Evolutionary conservation across 1,140 invertebrate species (phyloP).

Genomic region (Drusus annulatus): DNA sequence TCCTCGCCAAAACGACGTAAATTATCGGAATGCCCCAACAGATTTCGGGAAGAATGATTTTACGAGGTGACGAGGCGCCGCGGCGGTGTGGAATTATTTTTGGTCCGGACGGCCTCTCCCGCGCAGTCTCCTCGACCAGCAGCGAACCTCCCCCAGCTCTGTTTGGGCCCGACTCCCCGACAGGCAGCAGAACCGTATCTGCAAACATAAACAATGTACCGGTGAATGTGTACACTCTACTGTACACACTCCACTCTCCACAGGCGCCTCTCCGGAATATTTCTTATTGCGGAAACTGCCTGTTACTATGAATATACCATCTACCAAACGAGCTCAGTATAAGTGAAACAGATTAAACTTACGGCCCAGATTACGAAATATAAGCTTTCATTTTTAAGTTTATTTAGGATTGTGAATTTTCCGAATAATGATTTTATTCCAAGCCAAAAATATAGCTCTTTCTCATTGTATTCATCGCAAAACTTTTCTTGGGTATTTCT

Average conservation of each 20-base stretch:
- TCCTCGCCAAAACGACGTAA: background rate
- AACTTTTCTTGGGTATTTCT: too few relatives aligned
- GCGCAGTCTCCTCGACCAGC: background rate
- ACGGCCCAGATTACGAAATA: too few relatives aligned
- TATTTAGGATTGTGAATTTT: constrained; percentile 5
- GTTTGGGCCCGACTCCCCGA: too few relatives aligned
- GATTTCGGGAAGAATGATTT: background rate
- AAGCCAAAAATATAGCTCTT: background rate
- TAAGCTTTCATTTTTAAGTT: background rate
- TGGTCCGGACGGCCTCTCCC: background rate
- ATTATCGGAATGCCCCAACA: background rate
- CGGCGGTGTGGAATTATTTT: constrained; percentile 8
- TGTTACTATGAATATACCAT: constrained; percentile 8
- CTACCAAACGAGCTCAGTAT: too few relatives aligned
- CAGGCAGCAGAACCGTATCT: background rate
- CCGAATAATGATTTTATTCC: too few relatives aligned
- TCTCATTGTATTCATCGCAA: too few relatives aligned
- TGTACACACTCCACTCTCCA: too few relatives aligned
- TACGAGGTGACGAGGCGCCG: constrained; percentile 2
- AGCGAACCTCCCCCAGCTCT: background rate
- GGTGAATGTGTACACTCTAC: background rate
- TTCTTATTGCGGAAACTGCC: constrained; percentile 6
- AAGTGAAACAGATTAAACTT: too few relatives aligned
- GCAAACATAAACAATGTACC: constrained; percentile 25
- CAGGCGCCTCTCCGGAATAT: background rate